Conservation (phyloP, 2,797 vertebrate species). For the Protosalanx chinensis region DNA sequence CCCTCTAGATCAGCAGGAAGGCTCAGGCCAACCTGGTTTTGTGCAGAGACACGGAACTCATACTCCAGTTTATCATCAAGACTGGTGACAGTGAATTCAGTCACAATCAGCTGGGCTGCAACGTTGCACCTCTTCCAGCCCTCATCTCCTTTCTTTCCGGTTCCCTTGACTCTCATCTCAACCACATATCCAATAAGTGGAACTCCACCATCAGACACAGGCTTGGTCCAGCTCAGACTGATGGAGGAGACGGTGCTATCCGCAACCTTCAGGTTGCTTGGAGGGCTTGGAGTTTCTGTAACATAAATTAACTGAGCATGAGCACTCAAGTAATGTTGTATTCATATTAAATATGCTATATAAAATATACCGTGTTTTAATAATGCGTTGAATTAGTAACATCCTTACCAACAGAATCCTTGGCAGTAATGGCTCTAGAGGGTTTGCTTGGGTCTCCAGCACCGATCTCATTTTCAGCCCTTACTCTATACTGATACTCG, state of each 20-base stretch:
- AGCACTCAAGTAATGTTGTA: background rate
- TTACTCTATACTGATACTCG: constrained; percentile 97
- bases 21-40: constrained; percentile 97
- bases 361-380: background rate
- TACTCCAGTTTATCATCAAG: constrained; percentile 87
- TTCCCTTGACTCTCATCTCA: constrained; percentile 83
- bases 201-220: constrained; percentile 90
- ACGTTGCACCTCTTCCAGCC: constrained; percentile 96
- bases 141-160: constrained; percentile 83
- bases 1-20: constrained; percentile 87
- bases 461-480: constrained; percentile 96
- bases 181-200: constrained; percentile 95
- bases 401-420: constrained; percentile 88
- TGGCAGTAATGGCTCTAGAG: constrained; percentile 88
- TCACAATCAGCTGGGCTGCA: constrained; percentile 87
- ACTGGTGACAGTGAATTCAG: constrained; percentile 88
- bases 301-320: constrained; percentile 13
- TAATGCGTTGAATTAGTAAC: constrained; percentile 6
- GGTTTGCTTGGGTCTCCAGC: constrained; percentile 88
- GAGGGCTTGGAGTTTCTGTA: constrained; percentile 92
- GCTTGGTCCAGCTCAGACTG: constrained; percentile 90
- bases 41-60: constrained; percentile 95
- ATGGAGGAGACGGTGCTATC: constrained; percentile 89
- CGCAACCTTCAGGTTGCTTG: constrained; percentile 87
- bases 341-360: background rate